phyloP scores from a whole-genome alignment of 2,797 vertebrate species.

The Lates japonicus region DNA sequence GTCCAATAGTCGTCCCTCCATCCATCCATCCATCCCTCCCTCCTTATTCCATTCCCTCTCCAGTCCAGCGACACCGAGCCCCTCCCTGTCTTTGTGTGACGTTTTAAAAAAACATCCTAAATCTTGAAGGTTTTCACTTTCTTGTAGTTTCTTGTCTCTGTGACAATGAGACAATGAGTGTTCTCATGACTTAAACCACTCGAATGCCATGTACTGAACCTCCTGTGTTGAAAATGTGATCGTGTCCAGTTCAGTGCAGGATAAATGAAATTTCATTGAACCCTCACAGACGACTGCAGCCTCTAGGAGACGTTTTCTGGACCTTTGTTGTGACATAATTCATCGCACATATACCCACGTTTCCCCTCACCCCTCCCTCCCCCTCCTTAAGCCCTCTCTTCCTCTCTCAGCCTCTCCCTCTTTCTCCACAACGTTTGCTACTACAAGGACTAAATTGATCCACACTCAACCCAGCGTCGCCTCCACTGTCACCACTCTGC shows the following conservation, averaged over 20 bases:
- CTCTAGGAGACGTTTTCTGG: too few relatives aligned
- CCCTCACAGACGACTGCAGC: not conserved
- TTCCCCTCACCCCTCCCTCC: not conserved
- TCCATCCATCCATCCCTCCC: not conserved
- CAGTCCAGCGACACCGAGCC: too few relatives aligned
- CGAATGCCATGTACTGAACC: too few relatives aligned
- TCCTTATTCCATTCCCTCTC: not conserved
- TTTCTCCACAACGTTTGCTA: conserved; percentile 12
- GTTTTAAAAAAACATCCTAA: too few relatives aligned
- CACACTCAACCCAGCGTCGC: conserved; percentile 17
- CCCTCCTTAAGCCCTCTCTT: conserved; percentile 11
- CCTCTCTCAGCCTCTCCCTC: not conserved
- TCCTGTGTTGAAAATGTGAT: too few relatives aligned
- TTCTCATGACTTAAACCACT: too few relatives aligned
- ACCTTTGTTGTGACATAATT: conserved; percentile 23
- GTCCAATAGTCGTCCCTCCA: too few relatives aligned
- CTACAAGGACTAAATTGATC: conserved; percentile 56
- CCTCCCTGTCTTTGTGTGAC: too few relatives aligned
- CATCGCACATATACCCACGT: not conserved
- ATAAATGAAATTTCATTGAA: not conserved
- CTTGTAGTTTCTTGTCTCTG: too few relatives aligned
- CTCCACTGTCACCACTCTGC: conserved; percentile 37
- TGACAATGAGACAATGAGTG: too few relatives aligned
- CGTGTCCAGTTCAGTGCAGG: not conserved
- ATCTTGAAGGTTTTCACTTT: too few relatives aligned